Conservation (phyloP, 2,888 invertebrate genomes). For the Oxycera nigricornis region DNA sequence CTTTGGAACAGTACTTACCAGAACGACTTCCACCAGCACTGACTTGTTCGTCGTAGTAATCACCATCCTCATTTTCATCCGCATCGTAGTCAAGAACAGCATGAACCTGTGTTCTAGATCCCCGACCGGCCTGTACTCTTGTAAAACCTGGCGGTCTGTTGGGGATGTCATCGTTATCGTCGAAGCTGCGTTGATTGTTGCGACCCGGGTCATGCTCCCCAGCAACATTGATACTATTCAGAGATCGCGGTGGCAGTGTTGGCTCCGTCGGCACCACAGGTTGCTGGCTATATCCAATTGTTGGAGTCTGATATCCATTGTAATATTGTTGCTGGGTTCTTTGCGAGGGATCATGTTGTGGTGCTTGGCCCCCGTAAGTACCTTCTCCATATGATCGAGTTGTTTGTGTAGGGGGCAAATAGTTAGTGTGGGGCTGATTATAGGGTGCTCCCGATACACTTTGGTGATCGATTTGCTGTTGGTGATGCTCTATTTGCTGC, state of each 20-base stretch:
- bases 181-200: slow-evolving; percentile 38
- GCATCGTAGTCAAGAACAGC: slow-evolving; percentile 62
- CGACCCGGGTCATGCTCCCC: slow-evolving; percentile 15
- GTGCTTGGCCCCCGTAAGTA: slow-evolving; percentile 54
- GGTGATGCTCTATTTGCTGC: slow-evolving; percentile 42
- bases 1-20: not conserved
- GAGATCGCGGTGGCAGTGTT: slow-evolving; percentile 46
- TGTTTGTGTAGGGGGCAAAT: slow-evolving; percentile 45
- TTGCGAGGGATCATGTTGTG: slow-evolving; percentile 36
- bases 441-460: slow-evolving; percentile 27
- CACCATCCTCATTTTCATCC: slow-evolving; percentile 59
- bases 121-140: slow-evolving; percentile 67
- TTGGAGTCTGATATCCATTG: slow-evolving; percentile 43
- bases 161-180: slow-evolving; percentile 57
- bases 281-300: slow-evolving; percentile 34
- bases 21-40: not conserved
- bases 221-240: slow-evolving; percentile 41
- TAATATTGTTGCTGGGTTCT: slow-evolving; percentile 37
- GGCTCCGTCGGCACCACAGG: not conserved
- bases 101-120: slow-evolving; percentile 63
- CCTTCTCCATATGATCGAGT: slow-evolving; percentile 58
- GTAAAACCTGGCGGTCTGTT: slow-evolving; percentile 71
- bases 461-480: slow-evolving; percentile 43
- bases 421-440: slow-evolving; percentile 30
- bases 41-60: slow-evolving; percentile 56